phyloP scores from a whole-genome alignment of 2,113 vertebrate genomes.

The Corynorhinus townsendii region DNA sequence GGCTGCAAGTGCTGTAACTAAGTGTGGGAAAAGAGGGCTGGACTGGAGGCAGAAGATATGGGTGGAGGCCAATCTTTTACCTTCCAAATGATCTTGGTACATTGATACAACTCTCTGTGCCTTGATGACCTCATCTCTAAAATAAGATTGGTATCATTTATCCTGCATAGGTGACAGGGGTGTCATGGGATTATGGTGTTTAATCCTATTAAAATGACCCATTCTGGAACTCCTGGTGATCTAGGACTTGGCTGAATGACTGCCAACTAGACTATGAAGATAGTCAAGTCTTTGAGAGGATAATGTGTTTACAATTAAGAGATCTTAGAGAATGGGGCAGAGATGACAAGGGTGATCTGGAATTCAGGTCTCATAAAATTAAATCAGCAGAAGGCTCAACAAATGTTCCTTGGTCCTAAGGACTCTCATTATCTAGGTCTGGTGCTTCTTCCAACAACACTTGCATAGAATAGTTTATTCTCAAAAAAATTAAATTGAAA shows the following conservation, averaged over 20 bases:
- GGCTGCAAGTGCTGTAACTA: neutral
- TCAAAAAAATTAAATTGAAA: conserved; percentile 12
- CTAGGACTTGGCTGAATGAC: neutral
- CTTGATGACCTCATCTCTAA: neutral
- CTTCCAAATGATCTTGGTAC: neutral
- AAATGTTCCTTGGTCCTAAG: neutral
- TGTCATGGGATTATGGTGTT: neutral
- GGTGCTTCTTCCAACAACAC: neutral
- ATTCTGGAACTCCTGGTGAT: neutral
- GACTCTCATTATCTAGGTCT: neutral
- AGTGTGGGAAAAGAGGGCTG: neutral
- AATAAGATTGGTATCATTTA: neutral
- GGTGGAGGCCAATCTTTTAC: neutral
- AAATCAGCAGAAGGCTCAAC: neutral
- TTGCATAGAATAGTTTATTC: neutral
- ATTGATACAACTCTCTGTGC: neutral
- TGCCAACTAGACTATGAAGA: neutral
- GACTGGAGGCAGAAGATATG: neutral
- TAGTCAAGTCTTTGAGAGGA: neutral
- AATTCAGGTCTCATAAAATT: conserved; percentile 19
- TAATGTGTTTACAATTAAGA: neutral
- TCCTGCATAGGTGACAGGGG: neutral
- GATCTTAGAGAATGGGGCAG: neutral
- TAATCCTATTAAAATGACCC: neutral
- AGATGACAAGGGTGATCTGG: neutral